These are phyloP conservation scores for Semotilus atromaculatus DNA, from an alignment of 2,797 vertebrate genomes.

Conservation along the genomic window DNA sequence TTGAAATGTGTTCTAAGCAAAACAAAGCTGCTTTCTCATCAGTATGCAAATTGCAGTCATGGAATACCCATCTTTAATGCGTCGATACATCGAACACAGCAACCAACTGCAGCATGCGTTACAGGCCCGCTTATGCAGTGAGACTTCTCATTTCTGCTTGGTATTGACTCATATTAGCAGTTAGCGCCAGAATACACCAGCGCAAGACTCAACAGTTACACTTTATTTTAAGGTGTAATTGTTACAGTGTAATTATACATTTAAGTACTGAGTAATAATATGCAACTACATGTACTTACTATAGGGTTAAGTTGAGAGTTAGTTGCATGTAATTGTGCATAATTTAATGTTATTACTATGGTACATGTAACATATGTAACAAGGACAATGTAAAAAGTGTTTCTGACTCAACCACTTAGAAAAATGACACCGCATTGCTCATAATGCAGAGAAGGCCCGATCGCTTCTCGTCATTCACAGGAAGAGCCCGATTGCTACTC, in stretches of 20 bases:
- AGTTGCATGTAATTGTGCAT: too few species aligned
- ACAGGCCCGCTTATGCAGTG: neutral
- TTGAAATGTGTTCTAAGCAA: neutral
- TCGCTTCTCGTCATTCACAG: neutral
- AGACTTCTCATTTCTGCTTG: neutral
- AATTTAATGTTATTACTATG: too few species aligned
- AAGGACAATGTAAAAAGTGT: too few species aligned
- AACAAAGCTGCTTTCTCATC: neutral
- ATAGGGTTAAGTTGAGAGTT: too few species aligned
- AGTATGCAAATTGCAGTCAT: neutral
- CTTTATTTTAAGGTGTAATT: too few species aligned
- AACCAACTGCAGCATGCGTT: neutral
- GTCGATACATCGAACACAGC: conserved; percentile 12
- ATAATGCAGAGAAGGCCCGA: neutral
- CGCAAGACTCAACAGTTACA: too few species aligned
- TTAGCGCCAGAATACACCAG: conserved; percentile 1
- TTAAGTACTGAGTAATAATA: too few species aligned
- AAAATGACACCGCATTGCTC: neutral
- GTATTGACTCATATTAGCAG: conserved; percentile 16
- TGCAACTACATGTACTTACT: too few species aligned
- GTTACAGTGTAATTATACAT: too few species aligned
- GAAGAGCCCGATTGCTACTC: neutral
- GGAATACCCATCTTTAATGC: conserved; percentile 38
- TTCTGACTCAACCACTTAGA: neutral
- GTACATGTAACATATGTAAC: too few species aligned